Percentiles rank a stretch among this genome's conserved stretches.
Conservation (phyloP, 2,888 invertebrate species). For the Limenitis camilla region DNA sequence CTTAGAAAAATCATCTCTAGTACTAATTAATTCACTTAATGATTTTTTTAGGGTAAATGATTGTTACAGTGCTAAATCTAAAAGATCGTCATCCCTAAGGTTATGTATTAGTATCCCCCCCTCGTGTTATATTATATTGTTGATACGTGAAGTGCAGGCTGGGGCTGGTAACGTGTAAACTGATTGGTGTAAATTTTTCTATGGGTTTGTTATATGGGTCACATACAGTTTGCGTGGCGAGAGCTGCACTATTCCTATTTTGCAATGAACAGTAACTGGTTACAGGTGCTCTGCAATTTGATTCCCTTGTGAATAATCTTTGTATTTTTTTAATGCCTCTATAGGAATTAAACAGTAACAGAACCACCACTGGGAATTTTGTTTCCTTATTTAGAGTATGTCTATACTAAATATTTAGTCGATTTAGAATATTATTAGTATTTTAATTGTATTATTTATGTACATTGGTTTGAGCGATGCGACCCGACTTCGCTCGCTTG, state of each 20-base stretch:
- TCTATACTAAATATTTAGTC: constrained; percentile 69
- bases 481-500: too few species aligned
- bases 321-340: constrained; percentile 4
- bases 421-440: constrained; percentile 65
- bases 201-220: constrained; percentile 61
- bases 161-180: constrained; percentile 65
- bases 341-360: constrained; percentile 27
- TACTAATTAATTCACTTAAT: too few species aligned
- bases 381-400: constrained; percentile 61
- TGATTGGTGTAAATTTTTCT: constrained; percentile 72
- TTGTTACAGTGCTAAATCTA: too few species aligned
- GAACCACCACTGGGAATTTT: constrained; percentile 54
- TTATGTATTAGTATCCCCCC: too few species aligned
- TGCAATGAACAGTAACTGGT: constrained; percentile 39
- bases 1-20: too few species aligned
- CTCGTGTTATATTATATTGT: too few species aligned
- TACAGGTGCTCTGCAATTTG: constrained; percentile 48
- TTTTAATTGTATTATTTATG: constrained; percentile 71
- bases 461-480: constrained; percentile 33
- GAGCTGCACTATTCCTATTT: constrained; percentile 35
- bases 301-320: constrained; percentile 37
- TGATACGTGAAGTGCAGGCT: constrained; percentile 54
- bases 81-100: too few species aligned
- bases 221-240: constrained; percentile 34
- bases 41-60: too few species aligned